Evolutionary conservation across 2,797 vertebrate species (phyloP), one percentile per base, ranked within the genome.

Genomic region (Poecilia picta): DNA sequence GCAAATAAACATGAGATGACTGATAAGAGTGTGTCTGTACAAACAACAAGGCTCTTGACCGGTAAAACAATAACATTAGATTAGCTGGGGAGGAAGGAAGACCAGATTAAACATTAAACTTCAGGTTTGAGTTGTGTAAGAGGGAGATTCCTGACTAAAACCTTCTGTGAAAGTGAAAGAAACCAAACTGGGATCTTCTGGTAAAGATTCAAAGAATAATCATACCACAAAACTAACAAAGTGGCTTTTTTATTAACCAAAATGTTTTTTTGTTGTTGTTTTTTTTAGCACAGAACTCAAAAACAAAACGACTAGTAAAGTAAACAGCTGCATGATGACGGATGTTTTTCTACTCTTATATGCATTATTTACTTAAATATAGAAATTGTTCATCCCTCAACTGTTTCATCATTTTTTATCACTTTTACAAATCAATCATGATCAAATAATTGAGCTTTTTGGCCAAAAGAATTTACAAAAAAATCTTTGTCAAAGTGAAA

Each of bases 11-110:
- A 92, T 82, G 79, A 83, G 75, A 66, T n/a, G 20, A 47, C 83
- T 79, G 94, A 95, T 95, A 95, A 92, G 81, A 81, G 66, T 16
- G 0, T 75, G 77, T 75, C 86, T 89, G 66, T 18, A 75, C 88
- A 88, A 53, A 89, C 83, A 87, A 78, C 86, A 80, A n/a, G 15
- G 64, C 62, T 78, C 46, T 59, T 39, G 80, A 81, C 77, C 81
- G 78, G 80, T 33, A 72, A 80, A 55, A 72, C 28, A 80, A 74
- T 39, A 23, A 15, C 81, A 49, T 62, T 75, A 79, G 78, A 71
- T 51, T 46, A 85, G 0, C 43, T n/a, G 43, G 20, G 28, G 47
- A 76, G 83, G 81, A 80, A 84, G 75, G 73, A 68, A 79, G 72
- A 75, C 0, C 11, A 28, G 39, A 83, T 89, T 79, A 73, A 25